Evolutionary conservation across 2,797 vertebrate species (phyloP), one percentile per base, ranked within the genome.

Genomic region (Natrix natrix): DNA sequence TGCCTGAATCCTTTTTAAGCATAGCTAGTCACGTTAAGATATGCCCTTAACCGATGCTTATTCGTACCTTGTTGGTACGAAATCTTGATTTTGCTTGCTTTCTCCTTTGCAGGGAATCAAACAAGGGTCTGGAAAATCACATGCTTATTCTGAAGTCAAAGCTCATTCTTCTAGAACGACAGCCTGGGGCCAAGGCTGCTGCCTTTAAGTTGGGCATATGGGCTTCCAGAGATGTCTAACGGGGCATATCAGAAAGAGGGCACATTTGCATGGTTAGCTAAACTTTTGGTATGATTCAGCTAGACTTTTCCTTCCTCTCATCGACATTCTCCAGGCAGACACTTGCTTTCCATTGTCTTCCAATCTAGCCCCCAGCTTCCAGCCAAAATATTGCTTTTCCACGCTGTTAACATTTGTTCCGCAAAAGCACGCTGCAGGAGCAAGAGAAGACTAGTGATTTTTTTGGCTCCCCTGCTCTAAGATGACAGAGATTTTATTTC

Each of bases 391-490:
- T 88, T 86, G 89, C 63, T 90, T 90, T 94, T 92, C 83, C 83
- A 90, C 86, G 12, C 17, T 86, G 63, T 43, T 94, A 92, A 91
- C 57, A 78, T 93, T 89, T 94, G 83, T 7, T 93, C 92, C 87
- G 4, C 16, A 60, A 95, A 92, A 93, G 86, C 1, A 89, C 12
- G 3, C 8, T 92, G 92, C 6, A 93, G 20, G 3, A 95, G 93
- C 8, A 17, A n/a, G 93, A 92, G 92, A 91, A 8, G 59, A 10
- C 8, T 86, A 57, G 17, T 24, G 90, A 89, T 57, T 91, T 94
- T 92, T 94, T 92, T 83, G 90, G 52, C 28, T 93, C 20, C 74
- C 28, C 86, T 2, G 0, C 56, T 95, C 60, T 52, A 92, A 54
- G 74, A 86, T 24, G 55, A 56, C 57, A n/a, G 43, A 43, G 43